Evolutionary conservation across 2,797 vertebrate genomes (phyloP), one percentile per base, ranked within the genome.

Genomic region (Sparidentex hasta): DNA sequence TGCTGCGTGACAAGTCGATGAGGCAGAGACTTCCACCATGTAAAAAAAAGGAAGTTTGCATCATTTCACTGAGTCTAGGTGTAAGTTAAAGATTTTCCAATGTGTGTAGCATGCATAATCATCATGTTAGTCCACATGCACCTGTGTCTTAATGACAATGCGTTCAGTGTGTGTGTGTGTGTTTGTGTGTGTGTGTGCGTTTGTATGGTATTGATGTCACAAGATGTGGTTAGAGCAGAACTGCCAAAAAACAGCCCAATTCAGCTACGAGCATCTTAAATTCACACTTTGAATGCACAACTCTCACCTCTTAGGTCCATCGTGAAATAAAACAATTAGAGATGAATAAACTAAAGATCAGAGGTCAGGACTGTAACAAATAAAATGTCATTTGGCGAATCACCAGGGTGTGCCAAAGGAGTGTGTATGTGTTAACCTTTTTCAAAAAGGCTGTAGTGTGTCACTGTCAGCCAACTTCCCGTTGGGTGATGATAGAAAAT

Each of bases 401-500:
- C 50, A 38, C 1, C 18, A 13, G 21, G n/a, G n/a, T n/a, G n/a
- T n/a, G n/a, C n/a, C n/a, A n/a, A n/a, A n/a, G n/a, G n/a, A n/a
- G 11, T 25, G 2, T 23, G 48, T 51, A n/a, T 21, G 20, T 21
- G n/a, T 46, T 17, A 57, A 48, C 63, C 18, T 27, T 14, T 4
- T 46, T 25, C 8, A 7, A 18, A 43, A 51, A 44, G 4, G 33
- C 20, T 51, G n/a, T 47, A 8, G 44, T 38, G 38, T 20, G 23
- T 44, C 17, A 4, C 8, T 33, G 21, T 14, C 17, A 41, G 17
- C 54, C 50, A 77, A 23, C 29, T 66, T 52, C 51, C 70, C 73
- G 65, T 50, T 38, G 8, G 38, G 38, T 38, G 38, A 38, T 50
- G 33, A 71, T 41, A 51, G 50, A 70, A 59, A 56, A 46, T 46